Evolutionary conservation across 2,113 vertebrate species (phyloP).

Genomic region (Sander vitreus): DNA sequence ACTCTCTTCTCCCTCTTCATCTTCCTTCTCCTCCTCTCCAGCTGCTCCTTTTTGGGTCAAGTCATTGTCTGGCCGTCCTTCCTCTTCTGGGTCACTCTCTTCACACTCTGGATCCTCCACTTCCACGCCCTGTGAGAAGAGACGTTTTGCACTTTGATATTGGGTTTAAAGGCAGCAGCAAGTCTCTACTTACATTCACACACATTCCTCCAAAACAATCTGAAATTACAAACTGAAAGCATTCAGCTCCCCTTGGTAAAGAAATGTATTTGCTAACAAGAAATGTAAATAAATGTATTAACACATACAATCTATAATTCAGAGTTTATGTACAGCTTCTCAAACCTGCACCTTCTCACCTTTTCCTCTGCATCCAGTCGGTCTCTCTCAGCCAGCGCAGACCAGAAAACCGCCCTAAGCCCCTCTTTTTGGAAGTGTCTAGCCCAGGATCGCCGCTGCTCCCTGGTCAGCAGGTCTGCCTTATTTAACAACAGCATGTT

Average conservation of each 20-base stretch:
- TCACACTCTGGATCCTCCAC: slow-evolving; percentile 58
- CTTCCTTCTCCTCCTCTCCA: background rate
- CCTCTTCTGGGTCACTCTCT: slow-evolving; percentile 75
- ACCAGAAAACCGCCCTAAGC: slow-evolving; percentile 94
- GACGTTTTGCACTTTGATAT: background rate
- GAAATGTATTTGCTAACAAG: background rate
- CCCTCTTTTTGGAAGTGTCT: slow-evolving; percentile 89
- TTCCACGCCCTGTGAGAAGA: slow-evolving; percentile 79
- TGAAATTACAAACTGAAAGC: background rate
- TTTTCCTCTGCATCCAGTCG: slow-evolving; percentile 84
- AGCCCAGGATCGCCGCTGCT: slow-evolving; percentile 92
- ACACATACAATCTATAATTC: background rate
- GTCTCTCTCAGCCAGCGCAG: slow-evolving; percentile 89
- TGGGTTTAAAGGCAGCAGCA: background rate
- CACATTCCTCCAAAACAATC: background rate
- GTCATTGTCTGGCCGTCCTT: slow-evolving; percentile 45
- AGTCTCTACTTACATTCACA: background rate
- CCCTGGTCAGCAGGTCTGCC: slow-evolving; percentile 90
- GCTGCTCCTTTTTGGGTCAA: background rate
- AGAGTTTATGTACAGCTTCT: background rate
- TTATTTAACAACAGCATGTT: slow-evolving; percentile 97
- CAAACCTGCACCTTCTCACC: slow-evolving; percentile 80
- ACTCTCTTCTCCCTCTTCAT: slow-evolving; percentile 11
- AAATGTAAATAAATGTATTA: background rate
- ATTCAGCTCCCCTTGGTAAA: background rate